A percentile compares a stretch with the other conserved stretches of the same genome.
Evolutionary conservation across 2,797 vertebrate genomes (phyloP).

Genomic region (Anniella stebbinsi): DNA sequence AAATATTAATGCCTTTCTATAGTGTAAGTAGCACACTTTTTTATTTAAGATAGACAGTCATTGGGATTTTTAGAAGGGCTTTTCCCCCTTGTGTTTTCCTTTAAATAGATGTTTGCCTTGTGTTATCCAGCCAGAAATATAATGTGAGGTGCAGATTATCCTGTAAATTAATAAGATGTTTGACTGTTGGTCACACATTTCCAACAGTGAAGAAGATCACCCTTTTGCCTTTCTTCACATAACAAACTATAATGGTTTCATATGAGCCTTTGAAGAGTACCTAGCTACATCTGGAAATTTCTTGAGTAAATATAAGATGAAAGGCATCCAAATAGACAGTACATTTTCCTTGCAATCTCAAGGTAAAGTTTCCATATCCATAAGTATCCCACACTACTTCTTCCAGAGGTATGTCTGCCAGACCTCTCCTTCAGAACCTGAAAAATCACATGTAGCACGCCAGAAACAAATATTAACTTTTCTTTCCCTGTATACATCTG

Average conservation of each 20-base stretch:
- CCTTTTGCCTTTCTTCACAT: constrained; percentile 1
- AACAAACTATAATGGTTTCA: constrained; percentile 29
- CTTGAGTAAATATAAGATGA: constrained; percentile 77
- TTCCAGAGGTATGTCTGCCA: constrained; percentile 67
- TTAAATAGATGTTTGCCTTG: not conserved
- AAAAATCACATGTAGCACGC: constrained; percentile 68
- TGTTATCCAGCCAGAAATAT: not conserved
- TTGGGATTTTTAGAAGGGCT: not conserved
- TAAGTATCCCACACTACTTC: constrained; percentile 65
- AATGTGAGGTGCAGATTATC: not conserved
- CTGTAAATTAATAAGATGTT: constrained; percentile 6
- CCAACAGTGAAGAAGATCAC: not conserved
- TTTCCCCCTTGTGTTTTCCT: not conserved
- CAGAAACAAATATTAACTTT: constrained; percentile 73
- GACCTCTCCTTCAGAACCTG: constrained; percentile 71
- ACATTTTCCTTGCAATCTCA: constrained; percentile 72
- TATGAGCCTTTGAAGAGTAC: constrained; percentile 67
- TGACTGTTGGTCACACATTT: not conserved
- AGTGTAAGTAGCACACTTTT: not conserved
- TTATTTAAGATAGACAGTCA: not conserved
- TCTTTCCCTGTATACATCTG: constrained; percentile 66
- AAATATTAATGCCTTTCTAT: not conserved
- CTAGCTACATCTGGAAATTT: constrained; percentile 75
- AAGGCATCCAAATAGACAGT: constrained; percentile 73
- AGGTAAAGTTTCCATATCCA: constrained; percentile 74